Conservation (phyloP, 2,888 invertebrate species). For the Volucella inanis region DNA sequence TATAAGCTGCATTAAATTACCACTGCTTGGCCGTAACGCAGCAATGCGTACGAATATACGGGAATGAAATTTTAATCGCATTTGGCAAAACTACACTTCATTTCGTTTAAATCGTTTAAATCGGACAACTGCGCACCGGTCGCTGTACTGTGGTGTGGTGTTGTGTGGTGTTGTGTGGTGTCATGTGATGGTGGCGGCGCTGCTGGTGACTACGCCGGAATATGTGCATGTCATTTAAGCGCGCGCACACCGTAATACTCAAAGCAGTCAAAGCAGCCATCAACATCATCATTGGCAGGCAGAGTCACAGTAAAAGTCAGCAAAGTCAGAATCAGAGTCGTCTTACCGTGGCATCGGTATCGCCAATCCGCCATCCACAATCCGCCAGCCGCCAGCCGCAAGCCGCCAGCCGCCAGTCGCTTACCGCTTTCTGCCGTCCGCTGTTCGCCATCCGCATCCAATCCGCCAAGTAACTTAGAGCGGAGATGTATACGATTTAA, state of each 20-base stretch:
- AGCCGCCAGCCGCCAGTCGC: no score
- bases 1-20: slow-evolving; percentile 75
- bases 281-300: slow-evolving; percentile 75
- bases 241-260: slow-evolving; percentile 67
- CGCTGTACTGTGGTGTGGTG: neutral
- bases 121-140: slow-evolving; percentile 60
- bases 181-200: neutral
- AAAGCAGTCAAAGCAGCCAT: slow-evolving; percentile 74
- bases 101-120: slow-evolving; percentile 73
- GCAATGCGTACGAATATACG: slow-evolving; percentile 15
- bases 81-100: slow-evolving; percentile 73
- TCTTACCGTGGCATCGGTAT: slow-evolving; percentile 65
- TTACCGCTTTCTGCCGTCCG: no score
- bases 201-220: slow-evolving; percentile 51
- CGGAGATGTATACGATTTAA: slow-evolving; percentile 74
- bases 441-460: slow-evolving; percentile 48
- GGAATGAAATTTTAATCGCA: slow-evolving; percentile 68
- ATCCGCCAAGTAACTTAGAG: slow-evolving; percentile 74
- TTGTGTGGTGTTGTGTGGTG: slow-evolving; percentile 19
- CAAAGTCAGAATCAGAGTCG: slow-evolving; percentile 28
- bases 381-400: no score
- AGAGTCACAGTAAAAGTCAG: slow-evolving; percentile 33
- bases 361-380: slow-evolving; percentile 9
- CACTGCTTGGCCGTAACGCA: slow-evolving; percentile 18
- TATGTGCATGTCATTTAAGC: slow-evolving; percentile 73